Evolutionary conservation across 2,888 invertebrate species (phyloP), one percentile per base, ranked within the genome.

Genomic region (Agrilus biguttatus): DNA sequence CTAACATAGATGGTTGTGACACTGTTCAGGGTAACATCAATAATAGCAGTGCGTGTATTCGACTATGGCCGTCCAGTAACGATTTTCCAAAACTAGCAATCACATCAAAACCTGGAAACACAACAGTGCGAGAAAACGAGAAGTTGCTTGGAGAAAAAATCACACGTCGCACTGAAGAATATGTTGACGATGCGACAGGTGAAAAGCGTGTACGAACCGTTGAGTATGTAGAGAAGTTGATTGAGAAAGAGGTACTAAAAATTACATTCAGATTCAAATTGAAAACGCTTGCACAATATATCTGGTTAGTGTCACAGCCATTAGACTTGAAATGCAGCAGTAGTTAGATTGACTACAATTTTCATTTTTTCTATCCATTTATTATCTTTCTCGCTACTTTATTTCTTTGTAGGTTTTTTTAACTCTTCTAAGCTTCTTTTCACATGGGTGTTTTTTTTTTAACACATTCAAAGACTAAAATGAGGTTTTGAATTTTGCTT

Each of bases 181-280:
- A 82, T 70, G 68, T 84, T 59, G 88, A 89, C 70, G 88, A 88
- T 58, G 70, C 76, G 56, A 87, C 87, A 56, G 89, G 89, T 60
- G 83, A 84, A 68, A 80, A 79, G 67, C 82, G 81, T 72, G 81
- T 90, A 65, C 78, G 89, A 72, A 90, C 90, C 59, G 80, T 90
- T 70, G 88, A 90, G 76, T 88, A 88, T 75, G 85, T 89, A 71
- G 90, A 90, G 77, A 90, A 89, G 77, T 80, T 88, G 72, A 88
- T 90, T 74, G 90, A 90, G 73, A 88, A 84, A 77, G 90, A 90
- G 90, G 90, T 90, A 88, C 10, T 62, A 62, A 51, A 46, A 44
- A 21, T 42, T 36, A 46, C 45, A 44, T 43, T 43, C 47, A 45
- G 40, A 46, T 45, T 39, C 47, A 45, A 42, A 45, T 43, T 43